Conservation (phyloP, 2,113 vertebrate genomes). For the Heloderma charlesbogerti region DNA sequence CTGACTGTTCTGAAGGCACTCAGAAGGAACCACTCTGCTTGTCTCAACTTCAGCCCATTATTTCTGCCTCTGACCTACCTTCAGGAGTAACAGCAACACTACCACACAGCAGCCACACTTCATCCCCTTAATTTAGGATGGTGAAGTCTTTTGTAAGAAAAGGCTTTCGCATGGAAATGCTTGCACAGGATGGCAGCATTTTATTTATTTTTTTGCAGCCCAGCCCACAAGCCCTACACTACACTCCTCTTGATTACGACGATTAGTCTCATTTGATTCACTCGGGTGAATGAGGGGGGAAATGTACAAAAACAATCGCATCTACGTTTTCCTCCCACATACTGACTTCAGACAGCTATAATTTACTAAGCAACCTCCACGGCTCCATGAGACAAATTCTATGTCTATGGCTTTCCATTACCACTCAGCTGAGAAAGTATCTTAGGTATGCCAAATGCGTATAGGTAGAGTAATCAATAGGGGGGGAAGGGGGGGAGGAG, state of each 20-base stretch:
- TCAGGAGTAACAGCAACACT: conserved; percentile 57
- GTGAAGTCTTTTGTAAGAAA: conserved; percentile 38
- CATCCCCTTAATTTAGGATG: background rate
- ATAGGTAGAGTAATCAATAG: conserved; percentile 71
- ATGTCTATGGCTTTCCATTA: conserved; percentile 68
- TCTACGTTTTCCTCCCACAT: conserved; percentile 59
- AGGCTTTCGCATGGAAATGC: conserved; percentile 50
- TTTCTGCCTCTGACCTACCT: conserved; percentile 56
- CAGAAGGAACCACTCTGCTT: conserved; percentile 8
- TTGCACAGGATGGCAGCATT: conserved; percentile 45
- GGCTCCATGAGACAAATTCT: conserved; percentile 64
- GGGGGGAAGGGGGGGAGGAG: conserved; percentile 50
- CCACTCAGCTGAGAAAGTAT: conserved; percentile 64
- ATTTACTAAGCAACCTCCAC: conserved; percentile 75
- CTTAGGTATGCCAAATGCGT: conserved; percentile 57
- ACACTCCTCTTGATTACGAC: conserved; percentile 17
- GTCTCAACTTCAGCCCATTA: conserved; percentile 52
- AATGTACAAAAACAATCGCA: conserved; percentile 53
- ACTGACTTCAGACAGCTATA: conserved; percentile 64
- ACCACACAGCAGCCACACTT: conserved; percentile 52
- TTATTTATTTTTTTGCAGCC: background rate
- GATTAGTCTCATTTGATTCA: conserved; percentile 4
- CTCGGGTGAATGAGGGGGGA: conserved; percentile 33
- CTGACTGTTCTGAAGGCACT: background rate
- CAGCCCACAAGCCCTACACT: background rate